Evolutionary conservation across 1,140 invertebrate genomes (phyloP), one percentile per base, ranked within the genome.

Genomic region (Eciton burchellii): DNA sequence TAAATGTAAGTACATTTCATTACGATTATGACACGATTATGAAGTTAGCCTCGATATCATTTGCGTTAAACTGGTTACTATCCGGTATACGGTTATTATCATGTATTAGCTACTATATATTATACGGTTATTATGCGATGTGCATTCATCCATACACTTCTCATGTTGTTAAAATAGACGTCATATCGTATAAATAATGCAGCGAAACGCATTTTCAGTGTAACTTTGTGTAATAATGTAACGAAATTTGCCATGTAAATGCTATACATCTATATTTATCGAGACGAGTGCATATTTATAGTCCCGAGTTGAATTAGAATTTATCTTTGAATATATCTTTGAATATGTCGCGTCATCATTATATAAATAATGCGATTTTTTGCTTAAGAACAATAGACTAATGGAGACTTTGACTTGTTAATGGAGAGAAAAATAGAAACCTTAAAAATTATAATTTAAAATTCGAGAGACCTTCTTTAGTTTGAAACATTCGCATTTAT

Each of bases 1-100:
- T 97, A 86, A 95, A 95, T 85, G 96, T 96, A 94, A 96, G 95
- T 92, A 84, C 54, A 29, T n/a, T n/a, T n/a, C n/a, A n/a, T n/a
- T 35, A 29, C 16, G n/a, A n/a, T n/a, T n/a, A n/a, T 11, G 3
- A 21, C 19, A 62, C 59, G 1, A 19, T n/a, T 47, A 21, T 24
- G 47, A 12, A 74, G 14, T 21, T 49, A 35, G 21, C 6, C 60
- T 81, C 35, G 6, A 49, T 2, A 62, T 43, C 52, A 14, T 52
- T 65, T 24, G 35, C 14, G 16, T 19, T 41, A 41, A 29, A 12
- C 12, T 63, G 19, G n/a, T n/a, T n/a, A n/a, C n/a, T n/a, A n/a
- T n/a, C n/a, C n/a, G n/a, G n/a, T n/a, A n/a, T n/a, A n/a, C n/a
- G n/a, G n/a, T n/a, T n/a, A n/a, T n/a, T n/a, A n/a, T n/a, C n/a